phyloP scores from a whole-genome alignment of 2,888 invertebrate genomes.

The Bombyx huttoni region DNA sequence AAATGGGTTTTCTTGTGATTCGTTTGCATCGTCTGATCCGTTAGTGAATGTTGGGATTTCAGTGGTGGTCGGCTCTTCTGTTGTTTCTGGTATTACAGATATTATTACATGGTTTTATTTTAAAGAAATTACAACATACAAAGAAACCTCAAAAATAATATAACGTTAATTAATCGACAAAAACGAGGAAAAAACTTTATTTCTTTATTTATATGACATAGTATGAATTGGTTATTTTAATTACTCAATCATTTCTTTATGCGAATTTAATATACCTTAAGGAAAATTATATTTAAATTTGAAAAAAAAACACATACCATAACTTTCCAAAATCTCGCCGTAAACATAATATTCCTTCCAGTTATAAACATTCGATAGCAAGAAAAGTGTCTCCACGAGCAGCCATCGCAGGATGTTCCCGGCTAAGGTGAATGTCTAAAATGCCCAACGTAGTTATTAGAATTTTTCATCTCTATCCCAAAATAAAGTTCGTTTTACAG shows the following conservation, averaged over 20 bases:
- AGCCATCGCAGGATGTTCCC: slow-evolving; percentile 46
- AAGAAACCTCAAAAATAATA: background rate
- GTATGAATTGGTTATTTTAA: too few relatives aligned
- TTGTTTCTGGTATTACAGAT: slow-evolving; percentile 12
- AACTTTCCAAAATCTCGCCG: background rate
- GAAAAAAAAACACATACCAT: background rate
- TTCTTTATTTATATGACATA: too few relatives aligned
- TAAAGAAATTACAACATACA: background rate
- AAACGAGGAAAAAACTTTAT: too few relatives aligned
- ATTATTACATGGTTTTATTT: background rate
- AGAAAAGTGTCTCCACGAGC: slow-evolving; percentile 34
- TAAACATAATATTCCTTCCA: slow-evolving; percentile 21
- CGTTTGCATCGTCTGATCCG: slow-evolving; percentile 38
- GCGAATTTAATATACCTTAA: too few relatives aligned
- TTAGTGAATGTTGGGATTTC: slow-evolving; percentile 20
- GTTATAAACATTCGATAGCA: slow-evolving; percentile 33
- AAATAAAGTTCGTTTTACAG: background rate
- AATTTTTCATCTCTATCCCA: too few relatives aligned
- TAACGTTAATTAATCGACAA: too few relatives aligned
- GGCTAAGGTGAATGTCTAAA: slow-evolving; percentile 46
- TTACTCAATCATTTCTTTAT: too few relatives aligned
- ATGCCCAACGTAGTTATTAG: too few relatives aligned
- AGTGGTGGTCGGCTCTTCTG: slow-evolving; percentile 28
- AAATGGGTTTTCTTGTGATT: slow-evolving; percentile 53
- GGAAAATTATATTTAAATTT: too few relatives aligned